A percentile compares a stretch with the other conserved stretches of the same genome.
phyloP scores from a whole-genome alignment of 2,888 invertebrate genomes.

The Gortyna flavago region DNA sequence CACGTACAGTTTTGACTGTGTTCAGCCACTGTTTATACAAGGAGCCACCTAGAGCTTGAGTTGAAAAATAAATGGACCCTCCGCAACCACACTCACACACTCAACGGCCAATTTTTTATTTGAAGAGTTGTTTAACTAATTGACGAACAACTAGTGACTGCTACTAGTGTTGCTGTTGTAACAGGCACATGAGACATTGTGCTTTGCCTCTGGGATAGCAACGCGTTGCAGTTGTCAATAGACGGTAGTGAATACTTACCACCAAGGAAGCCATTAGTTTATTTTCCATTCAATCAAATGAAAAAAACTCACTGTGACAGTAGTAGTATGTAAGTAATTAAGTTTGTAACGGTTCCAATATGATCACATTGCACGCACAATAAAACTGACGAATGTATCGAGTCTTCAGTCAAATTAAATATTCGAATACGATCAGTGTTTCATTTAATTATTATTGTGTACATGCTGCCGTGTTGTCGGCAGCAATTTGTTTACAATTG shows the following conservation, averaged over 20 bases:
- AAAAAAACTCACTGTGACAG: neutral
- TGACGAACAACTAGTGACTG: neutral
- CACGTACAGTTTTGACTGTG: neutral
- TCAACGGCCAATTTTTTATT: neutral
- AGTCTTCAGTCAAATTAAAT: conserved; percentile 2
- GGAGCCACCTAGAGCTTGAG: neutral
- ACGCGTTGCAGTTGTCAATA: neutral
- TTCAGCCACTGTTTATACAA: neutral
- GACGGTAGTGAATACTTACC: neutral
- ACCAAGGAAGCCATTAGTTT: neutral
- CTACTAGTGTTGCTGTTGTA: neutral
- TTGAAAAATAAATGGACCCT: conserved; percentile 4
- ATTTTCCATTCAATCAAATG: neutral
- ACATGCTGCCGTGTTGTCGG: neutral
- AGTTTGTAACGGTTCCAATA: neutral
- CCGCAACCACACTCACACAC: neutral
- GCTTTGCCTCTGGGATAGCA: neutral
- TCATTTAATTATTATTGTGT: conserved; percentile 16
- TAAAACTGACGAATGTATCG: neutral
- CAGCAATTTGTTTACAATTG: conserved; percentile 3
- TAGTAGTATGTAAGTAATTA: neutral
- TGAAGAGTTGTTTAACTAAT: neutral
- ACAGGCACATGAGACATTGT: neutral
- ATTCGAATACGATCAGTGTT: conserved; percentile 5
- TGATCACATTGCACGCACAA: neutral